Evolutionary conservation across 37 sponge, comb jelly and placozoan genomes (phyloP).

Genomic region (Beroe forskalii): DNA sequence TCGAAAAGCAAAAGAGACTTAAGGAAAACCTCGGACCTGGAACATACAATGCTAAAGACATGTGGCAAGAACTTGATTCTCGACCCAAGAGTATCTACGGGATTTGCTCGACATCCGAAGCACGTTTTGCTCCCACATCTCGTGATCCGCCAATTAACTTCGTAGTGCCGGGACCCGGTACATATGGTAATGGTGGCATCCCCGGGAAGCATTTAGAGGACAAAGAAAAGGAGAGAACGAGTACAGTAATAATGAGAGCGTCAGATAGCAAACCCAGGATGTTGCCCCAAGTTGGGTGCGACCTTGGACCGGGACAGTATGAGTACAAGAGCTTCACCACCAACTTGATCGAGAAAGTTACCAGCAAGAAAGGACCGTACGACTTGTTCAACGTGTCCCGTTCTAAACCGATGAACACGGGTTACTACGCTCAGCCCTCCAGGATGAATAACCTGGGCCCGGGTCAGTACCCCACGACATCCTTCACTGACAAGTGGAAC

Average conservation of each 20-base stretch:
- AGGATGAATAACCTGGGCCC: conserved; percentile 77
- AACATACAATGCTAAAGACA: conserved; percentile 74
- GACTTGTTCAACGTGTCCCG: conserved; percentile 88
- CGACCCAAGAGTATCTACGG: conserved; percentile 81
- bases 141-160: conserved; percentile 37
- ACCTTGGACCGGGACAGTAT: conserved; percentile 83
- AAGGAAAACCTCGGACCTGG: conserved; percentile 86
- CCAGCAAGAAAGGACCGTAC: conserved; percentile 91
- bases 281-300: conserved; percentile 72
- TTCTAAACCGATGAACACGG: conserved; percentile 66
- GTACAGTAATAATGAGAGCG: conserved; percentile 85
- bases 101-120: conserved; percentile 75
- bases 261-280: conserved; percentile 67
- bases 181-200: conserved; percentile 84
- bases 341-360: conserved; percentile 72
- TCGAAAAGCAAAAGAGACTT: conserved; percentile 78
- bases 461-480: conserved; percentile 76
- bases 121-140: conserved; percentile 69
- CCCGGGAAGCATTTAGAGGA: conserved; percentile 73
- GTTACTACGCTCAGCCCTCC: conserved; percentile 66
- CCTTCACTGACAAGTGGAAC: conserved; percentile 78
- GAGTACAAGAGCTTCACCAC: conserved; percentile 72
- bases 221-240: conserved; percentile 70
- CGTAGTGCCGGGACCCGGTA: conserved; percentile 82
- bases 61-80: conserved; percentile 69